Evolutionary conservation across 2,113 vertebrate genomes (phyloP).

Genomic region (Machaerirhynchus nigripectus): DNA sequence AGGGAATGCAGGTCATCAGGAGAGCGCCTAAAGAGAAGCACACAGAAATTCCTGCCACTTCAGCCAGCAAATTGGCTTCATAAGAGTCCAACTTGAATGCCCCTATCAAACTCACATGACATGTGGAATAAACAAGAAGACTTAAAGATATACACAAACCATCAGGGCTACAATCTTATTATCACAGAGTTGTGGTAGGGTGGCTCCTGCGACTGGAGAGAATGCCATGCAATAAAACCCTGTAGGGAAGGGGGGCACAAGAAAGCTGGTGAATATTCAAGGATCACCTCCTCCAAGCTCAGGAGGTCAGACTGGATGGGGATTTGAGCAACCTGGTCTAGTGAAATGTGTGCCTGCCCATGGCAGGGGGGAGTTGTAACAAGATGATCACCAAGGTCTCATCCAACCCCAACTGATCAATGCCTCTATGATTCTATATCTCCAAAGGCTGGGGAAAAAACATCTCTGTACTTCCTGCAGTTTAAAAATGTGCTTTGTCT

Average conservation of each 20-base stretch:
- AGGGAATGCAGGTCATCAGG: neutral
- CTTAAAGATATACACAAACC: neutral
- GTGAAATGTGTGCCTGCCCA: neutral
- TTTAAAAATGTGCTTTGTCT: neutral
- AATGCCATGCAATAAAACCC: neutral
- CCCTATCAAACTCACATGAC: neutral
- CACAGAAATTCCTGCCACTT: neutral
- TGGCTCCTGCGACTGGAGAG: neutral
- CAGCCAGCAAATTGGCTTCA: neutral
- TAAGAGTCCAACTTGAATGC: neutral
- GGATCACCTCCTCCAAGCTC: neutral
- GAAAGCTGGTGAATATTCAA: neutral
- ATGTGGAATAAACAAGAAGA: neutral
- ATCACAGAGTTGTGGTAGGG: neutral
- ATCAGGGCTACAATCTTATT: neutral
- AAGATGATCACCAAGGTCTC: neutral
- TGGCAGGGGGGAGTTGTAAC: too few species aligned
- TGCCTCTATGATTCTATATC: neutral
- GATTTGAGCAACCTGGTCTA: neutral
- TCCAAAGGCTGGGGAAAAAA: neutral
- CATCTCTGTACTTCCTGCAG: rapidly evolving
- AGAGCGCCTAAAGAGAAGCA: neutral
- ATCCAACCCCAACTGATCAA: neutral
- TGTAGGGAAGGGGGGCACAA: neutral
- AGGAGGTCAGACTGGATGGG: neutral